Evolutionary conservation across 2,797 vertebrate genomes (phyloP).

Genomic region (Rhinoraja longicauda): DNA sequence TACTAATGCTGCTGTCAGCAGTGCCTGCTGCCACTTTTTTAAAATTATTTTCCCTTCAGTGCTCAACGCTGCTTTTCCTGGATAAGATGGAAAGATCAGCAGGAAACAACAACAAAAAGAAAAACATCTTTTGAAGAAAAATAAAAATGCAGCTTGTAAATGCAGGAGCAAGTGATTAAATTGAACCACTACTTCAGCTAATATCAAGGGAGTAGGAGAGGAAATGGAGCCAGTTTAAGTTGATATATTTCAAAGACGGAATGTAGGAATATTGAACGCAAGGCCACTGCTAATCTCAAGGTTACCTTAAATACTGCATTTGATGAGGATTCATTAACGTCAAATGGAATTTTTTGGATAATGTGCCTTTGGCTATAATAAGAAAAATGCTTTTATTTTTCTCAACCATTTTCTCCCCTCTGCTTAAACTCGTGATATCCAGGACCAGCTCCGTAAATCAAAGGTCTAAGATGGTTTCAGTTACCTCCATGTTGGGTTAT

Average conservation of each 20-base stretch:
- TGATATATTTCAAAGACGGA: neutral
- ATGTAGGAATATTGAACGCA: neutral
- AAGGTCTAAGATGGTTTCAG: neutral
- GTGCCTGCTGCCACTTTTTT: neutral
- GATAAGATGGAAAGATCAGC: neutral
- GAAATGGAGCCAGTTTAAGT: neutral
- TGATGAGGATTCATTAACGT: neutral
- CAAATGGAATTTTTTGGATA: neutral
- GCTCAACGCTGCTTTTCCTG: neutral
- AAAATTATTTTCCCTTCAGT: neutral
- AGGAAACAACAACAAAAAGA: neutral
- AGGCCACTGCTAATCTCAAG: neutral
- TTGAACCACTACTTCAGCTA: too few species aligned
- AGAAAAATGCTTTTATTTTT: neutral
- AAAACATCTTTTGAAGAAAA: neutral
- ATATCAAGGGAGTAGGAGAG: neutral
- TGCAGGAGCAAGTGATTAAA: neutral
- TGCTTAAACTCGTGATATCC: neutral
- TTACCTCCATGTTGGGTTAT: neutral
- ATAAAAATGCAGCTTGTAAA: neutral
- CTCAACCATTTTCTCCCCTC: neutral
- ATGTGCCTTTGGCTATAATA: neutral
- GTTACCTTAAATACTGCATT: neutral
- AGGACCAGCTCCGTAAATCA: neutral
- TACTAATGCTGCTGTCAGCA: slow-evolving; percentile 1